These are phyloP conservation scores for Podargus strigoides DNA, from an alignment of 2,797 vertebrate species.

Conservation along the genomic window DNA sequence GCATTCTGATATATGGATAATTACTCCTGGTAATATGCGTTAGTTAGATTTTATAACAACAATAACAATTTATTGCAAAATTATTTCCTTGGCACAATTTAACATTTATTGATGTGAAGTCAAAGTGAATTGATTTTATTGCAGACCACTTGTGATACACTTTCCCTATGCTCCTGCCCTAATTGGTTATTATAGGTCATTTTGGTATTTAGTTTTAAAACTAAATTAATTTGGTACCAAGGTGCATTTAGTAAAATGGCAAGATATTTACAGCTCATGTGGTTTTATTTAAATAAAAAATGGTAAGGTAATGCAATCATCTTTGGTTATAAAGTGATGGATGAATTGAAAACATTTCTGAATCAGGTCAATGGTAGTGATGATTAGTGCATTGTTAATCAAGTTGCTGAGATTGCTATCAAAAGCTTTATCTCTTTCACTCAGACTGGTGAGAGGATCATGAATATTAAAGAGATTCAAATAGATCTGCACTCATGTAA, in stretches of 20 bases:
- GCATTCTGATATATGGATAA: slow-evolving; percentile 82
- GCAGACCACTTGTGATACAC: slow-evolving; percentile 67
- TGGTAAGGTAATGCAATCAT: slow-evolving; percentile 82
- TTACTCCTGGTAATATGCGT: slow-evolving; percentile 78
- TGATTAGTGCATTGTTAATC: slow-evolving; percentile 89
- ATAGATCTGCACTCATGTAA: slow-evolving; percentile 78
- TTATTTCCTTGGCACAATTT: slow-evolving; percentile 82
- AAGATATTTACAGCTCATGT: slow-evolving; percentile 77
- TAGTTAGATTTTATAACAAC: slow-evolving; percentile 78
- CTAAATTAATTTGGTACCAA: slow-evolving; percentile 79
- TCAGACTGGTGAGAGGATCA: slow-evolving; percentile 80
- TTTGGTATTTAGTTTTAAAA: slow-evolving; percentile 79
- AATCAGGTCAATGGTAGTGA: slow-evolving; percentile 85
- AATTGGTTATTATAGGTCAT: slow-evolving; percentile 83
- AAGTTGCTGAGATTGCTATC: slow-evolving; percentile 84
- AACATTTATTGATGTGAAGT: slow-evolving; percentile 78
- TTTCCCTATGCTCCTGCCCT: slow-evolving; percentile 68
- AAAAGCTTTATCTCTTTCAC: slow-evolving; percentile 81
- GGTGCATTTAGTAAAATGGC: slow-evolving; percentile 74
- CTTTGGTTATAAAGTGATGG: slow-evolving; percentile 79
- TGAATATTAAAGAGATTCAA: slow-evolving; percentile 86
- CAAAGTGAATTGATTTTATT: slow-evolving; percentile 77
- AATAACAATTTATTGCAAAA: slow-evolving; percentile 83
- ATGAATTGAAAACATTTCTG: slow-evolving; percentile 81
- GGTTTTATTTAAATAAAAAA: slow-evolving; percentile 82